A percentile compares a stretch with the other conserved stretches of the same genome.
These are phyloP conservation scores for Hypomecis atomaria DNA, from an alignment of 2,888 invertebrate species.

Conservation along the genomic window DNA sequence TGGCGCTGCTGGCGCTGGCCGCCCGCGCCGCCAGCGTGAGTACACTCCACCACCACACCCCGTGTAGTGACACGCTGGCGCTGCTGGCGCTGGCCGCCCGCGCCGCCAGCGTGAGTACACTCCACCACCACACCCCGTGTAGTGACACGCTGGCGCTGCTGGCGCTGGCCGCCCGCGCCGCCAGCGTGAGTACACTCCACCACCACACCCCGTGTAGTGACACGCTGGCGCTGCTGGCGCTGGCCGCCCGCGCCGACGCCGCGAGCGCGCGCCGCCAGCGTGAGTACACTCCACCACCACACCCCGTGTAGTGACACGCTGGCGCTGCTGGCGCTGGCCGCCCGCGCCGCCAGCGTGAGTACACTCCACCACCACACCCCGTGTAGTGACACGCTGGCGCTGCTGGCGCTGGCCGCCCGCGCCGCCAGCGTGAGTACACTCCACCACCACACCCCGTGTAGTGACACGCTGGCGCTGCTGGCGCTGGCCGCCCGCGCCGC, in stretches of 20 bases:
- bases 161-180: slow-evolving; percentile 45
- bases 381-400: slow-evolving; percentile 66
- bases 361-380: too few species aligned
- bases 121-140: too few species aligned
- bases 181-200: slow-evolving; percentile 49
- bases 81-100: slow-evolving; percentile 45
- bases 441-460: too few species aligned
- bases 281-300: too few species aligned
- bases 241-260: slow-evolving; percentile 46
- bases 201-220: too few species aligned
- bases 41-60: too few species aligned
- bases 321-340: slow-evolving; percentile 45
- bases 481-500: slow-evolving; percentile 45
- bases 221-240: slow-evolving; percentile 57
- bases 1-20: slow-evolving; percentile 50
- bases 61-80: slow-evolving; percentile 67
- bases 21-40: slow-evolving; percentile 49
- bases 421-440: slow-evolving; percentile 49
- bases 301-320: too few species aligned
- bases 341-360: slow-evolving; percentile 47
- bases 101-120: slow-evolving; percentile 48
- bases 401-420: slow-evolving; percentile 44
- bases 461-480: slow-evolving; percentile 60
- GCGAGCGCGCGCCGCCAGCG: slow-evolving; percentile 26
- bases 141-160: slow-evolving; percentile 61